These are phyloP conservation scores for Arvicanthis niloticus DNA, from an alignment of 2,113 vertebrate species.

Conservation along the genomic window DNA sequence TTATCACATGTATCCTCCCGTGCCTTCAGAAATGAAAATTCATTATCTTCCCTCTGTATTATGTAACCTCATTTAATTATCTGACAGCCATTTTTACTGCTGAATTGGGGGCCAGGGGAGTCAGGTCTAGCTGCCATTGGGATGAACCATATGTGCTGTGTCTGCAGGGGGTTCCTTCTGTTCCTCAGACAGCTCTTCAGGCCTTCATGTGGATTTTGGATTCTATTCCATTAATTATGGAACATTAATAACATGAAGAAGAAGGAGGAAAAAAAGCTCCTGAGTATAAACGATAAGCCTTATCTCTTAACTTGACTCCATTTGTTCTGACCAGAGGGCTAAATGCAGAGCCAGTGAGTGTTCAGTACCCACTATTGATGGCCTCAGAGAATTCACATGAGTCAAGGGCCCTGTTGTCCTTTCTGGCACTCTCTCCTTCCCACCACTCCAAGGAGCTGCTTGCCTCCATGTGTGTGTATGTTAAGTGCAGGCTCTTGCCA, in stretches of 20 bases:
- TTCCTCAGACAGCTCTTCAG: background rate
- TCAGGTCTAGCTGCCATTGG: background rate
- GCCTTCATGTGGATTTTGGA: background rate
- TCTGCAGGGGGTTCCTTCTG: background rate
- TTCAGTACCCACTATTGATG: background rate
- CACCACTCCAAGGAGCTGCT: background rate
- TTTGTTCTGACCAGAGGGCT: background rate
- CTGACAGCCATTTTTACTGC: slow-evolving; percentile 58
- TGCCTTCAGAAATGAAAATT: slow-evolving; percentile 61
- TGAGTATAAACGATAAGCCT: background rate
- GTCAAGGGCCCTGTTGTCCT: background rate
- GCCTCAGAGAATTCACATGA: background rate
- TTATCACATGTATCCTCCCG: slow-evolving; percentile 54
- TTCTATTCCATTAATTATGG: background rate
- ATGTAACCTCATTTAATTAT: slow-evolving; percentile 53
- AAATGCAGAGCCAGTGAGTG: background rate
- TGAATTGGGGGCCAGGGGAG: background rate
- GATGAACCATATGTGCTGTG: background rate
- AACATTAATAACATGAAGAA: background rate
- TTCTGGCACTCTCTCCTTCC: background rate
- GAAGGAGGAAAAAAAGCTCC: background rate
- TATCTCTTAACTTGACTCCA: background rate
- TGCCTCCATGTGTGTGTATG: background rate
- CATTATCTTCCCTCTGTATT: slow-evolving; percentile 50
- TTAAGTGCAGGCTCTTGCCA: background rate